These are phyloP conservation scores for Sceloporus tristichus DNA, from an alignment of 2,113 vertebrate genomes.

Conservation along the genomic window DNA sequence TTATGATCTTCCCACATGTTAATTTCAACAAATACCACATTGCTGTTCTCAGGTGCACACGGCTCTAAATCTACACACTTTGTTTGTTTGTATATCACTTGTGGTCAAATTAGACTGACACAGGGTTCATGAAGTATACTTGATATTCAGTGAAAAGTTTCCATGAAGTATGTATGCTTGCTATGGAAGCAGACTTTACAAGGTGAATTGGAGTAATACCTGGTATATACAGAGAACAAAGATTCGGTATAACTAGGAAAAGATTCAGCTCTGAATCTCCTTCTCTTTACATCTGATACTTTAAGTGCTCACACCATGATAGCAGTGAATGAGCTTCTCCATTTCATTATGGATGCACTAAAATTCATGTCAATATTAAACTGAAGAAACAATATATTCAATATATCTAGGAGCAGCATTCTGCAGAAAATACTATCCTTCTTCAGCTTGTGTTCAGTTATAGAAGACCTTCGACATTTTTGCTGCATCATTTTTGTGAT, in stretches of 20 bases:
- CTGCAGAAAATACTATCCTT: constrained; percentile 23
- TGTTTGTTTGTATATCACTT: constrained; percentile 60
- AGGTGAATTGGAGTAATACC: constrained; percentile 70
- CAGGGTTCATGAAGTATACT: not conserved
- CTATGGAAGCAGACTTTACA: constrained; percentile 71
- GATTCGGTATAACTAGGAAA: constrained; percentile 69
- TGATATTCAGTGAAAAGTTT: constrained; percentile 59
- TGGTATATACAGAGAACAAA: constrained; percentile 59
- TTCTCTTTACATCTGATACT: constrained; percentile 72
- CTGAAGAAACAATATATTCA: not conserved
- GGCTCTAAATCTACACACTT: constrained; percentile 56
- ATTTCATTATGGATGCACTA: not conserved
- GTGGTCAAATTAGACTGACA: constrained; percentile 67
- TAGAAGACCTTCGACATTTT: constrained; percentile 61
- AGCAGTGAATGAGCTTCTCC: constrained; percentile 52
- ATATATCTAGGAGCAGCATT: constrained; percentile 48
- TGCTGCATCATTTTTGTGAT: not conserved
- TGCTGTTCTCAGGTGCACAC: constrained; percentile 50
- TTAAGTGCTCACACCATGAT: constrained; percentile 71
- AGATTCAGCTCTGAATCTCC: constrained; percentile 60
- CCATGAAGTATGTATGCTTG: constrained; percentile 71
- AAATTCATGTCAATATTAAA: constrained; percentile 15
- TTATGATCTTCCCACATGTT: constrained; percentile 49
- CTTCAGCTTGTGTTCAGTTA: constrained; percentile 23
- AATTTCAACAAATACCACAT: constrained; percentile 37